Conservation (phyloP, 2,888 invertebrate species). For the Archips crataeganus region DNA sequence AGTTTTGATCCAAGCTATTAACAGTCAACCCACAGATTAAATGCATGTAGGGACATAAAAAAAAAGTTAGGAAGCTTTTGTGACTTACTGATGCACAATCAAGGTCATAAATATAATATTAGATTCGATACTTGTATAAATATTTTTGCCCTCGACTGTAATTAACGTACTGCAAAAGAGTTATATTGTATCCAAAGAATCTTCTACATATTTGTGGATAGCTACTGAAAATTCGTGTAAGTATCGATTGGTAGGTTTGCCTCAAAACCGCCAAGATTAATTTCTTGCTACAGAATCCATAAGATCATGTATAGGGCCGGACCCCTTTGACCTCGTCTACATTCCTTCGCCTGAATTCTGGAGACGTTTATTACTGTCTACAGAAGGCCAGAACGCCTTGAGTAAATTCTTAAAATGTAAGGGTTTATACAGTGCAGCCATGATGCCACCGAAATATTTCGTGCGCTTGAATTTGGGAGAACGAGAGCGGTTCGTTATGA, state of each 20-base stretch:
- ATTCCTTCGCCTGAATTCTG: slow-evolving; percentile 26
- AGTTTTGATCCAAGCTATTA: too few species aligned
- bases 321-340: slow-evolving; percentile 13
- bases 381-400: slow-evolving; percentile 15
- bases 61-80: too few species aligned
- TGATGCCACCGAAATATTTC: slow-evolving; percentile 12
- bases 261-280: background rate
- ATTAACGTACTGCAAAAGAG: too few species aligned
- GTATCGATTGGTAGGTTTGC: slow-evolving; percentile 1
- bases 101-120: too few species aligned
- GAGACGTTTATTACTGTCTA: slow-evolving; percentile 19
- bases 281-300: slow-evolving; percentile 3
- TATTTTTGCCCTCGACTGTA: too few species aligned
- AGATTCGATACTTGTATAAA: too few species aligned
- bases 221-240: background rate
- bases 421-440: slow-evolving; percentile 12
- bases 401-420: slow-evolving; percentile 23
- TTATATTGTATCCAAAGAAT: too few species aligned
- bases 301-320: slow-evolving; percentile 7
- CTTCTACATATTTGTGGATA: too few species aligned
- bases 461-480: background rate
- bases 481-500: background rate
- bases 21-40: too few species aligned
- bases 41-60: too few species aligned
- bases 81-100: too few species aligned